Evolutionary conservation across 2,888 invertebrate species (phyloP), one percentile per base, ranked within the genome.

Genomic region (Litoditis marina): DNA sequence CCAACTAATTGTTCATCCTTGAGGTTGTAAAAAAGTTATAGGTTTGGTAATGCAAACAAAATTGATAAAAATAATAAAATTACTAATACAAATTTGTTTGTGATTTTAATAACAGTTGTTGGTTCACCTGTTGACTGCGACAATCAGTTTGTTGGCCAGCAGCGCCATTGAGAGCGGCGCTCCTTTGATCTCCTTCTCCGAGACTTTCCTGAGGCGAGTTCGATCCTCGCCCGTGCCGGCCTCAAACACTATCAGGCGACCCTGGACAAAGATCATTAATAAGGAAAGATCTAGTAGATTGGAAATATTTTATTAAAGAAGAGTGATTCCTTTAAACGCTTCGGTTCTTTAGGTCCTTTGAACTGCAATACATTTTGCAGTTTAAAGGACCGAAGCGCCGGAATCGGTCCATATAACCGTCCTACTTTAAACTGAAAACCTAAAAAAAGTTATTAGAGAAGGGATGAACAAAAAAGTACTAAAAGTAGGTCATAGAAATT

Each of bases 111-210:
- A n/a, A 27, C 30, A n/a, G n/a, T n/a, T n/a, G n/a, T n/a, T n/a
- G n/a, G n/a, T n/a, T n/a, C 30, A 66, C 66, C 66, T 95, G 83
- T 96, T 96, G 68, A 98, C 92, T 68, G 92, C 90, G 0, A 94
- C 94, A 44, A 98, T 86, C 36, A 99, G 88, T 86, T 96, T 96
- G 3, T 93, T 92, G 84, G 95, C 94, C 83, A 98, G 94, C 83
- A 94, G 92, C 0, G 91, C 90, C 62, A 72, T 56, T 13, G 63
- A 66, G 22, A 50, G 53, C 2, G 69, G 78, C 92, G 93, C 0
- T 7, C 98, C 82, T 85, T 94, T 94, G 65, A 94, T 91, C 84
- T 96, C 95, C 77, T 95, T 95, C 82, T 98, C 98, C 0, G 92
- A 91, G 1, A 94, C 88, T 82, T 91, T 90, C 36, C 82, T 83